Base-by-base conservation (phyloP, 1,140 invertebrate genomes). In the Latrodectus geometricus region DNA sequence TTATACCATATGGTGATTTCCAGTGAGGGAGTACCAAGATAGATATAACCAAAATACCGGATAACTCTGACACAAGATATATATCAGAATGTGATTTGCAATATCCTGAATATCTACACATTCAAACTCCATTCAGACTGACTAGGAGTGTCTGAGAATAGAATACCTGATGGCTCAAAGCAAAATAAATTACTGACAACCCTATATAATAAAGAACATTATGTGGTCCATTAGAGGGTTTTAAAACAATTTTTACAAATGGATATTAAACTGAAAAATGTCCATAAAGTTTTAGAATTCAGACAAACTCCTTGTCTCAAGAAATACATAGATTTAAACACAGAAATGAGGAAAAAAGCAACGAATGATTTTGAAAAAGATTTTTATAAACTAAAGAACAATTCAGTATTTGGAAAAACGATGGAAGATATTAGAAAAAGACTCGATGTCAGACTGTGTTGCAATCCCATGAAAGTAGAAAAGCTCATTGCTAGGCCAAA, bases 351-450 rank as follows among this genome's bases (percentile, higher is more conserved):
- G 89, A 89, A 88, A 80, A 65, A 88, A 54, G 90, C 92, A 15
- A 90, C 77, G 65, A 91, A 89, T 77, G 89, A 89, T n/a, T 92
- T 92, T 88, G 90, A 91, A 88, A 91, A 92, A 89, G 90, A 92
- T 74, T 90, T 91, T 75, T 92, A 86, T 81, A 93, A 93, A 89
- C 86, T 92, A 8, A 90, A 91, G 88, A 92, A 91, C 79, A 92
- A 92, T 86, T 73, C 88, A 9, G 88, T 91, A 15, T 91, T 92
- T 89, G 91, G 92, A 9, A 92, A 92, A 89, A 92, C 90, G 8
- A 91, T 92, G 89, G 91, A 92, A 88, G 91, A 92, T 88, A 66
- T 66, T 12, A 61, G 76, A 20, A 83, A 75, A 83, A 21, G 65
- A 15, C 17, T 14, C 15, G 74, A 83, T 56, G 21, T 65, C 20